These are phyloP conservation scores for Penaeus vannamei DNA, from an alignment of 1,140 invertebrate genomes.

Conservation along the genomic window DNA sequence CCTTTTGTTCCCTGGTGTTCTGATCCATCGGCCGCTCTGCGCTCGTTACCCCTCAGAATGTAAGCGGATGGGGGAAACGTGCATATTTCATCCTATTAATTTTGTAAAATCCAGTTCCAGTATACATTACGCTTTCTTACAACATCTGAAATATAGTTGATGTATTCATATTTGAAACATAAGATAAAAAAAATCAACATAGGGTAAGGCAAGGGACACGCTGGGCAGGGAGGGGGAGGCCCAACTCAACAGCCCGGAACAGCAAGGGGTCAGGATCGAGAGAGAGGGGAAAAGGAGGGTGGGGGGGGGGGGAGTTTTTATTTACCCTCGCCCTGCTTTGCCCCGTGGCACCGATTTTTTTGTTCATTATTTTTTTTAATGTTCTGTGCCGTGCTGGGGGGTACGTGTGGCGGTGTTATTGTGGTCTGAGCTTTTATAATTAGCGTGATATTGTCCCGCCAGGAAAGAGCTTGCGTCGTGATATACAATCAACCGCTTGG, in stretches of 20 bases:
- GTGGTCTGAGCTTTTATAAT: slow-evolving; percentile 13
- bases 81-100: neutral
- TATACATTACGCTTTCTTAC: neutral
- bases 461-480: neutral
- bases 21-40: slow-evolving; percentile 14
- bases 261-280: neutral
- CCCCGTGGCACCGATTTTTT: slow-evolving; percentile 30
- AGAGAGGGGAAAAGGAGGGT: neutral
- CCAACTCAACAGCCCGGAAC: neutral
- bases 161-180: neutral
- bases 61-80: neutral
- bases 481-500: too few species aligned
- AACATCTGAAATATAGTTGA: neutral
- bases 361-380: neutral
- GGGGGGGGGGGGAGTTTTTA: slow-evolving; percentile 9
- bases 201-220: too few species aligned
- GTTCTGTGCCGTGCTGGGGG: neutral
- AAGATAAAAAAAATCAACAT: too few species aligned
- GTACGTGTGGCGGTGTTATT: slow-evolving; percentile 2
- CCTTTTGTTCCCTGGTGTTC: slow-evolving; percentile 39
- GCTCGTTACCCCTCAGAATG: neutral
- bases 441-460: slow-evolving; percentile 30
- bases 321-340: slow-evolving; percentile 2
- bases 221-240: too few species aligned
- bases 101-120: neutral